Conservation (phyloP, 2,113 vertebrate genomes). For the Cathartes aura region DNA sequence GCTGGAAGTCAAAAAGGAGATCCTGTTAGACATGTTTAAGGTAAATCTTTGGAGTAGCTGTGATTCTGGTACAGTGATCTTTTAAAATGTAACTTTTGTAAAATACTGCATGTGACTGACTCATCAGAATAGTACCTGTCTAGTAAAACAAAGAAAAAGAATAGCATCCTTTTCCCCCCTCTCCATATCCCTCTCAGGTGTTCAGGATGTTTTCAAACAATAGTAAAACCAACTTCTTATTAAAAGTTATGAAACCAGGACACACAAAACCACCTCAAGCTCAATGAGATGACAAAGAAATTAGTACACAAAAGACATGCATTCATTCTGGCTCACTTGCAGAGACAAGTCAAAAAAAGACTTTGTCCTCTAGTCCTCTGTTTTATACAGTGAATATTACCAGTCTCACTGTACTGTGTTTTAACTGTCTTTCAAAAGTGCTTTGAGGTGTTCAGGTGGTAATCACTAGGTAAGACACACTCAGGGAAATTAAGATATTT, state of each 20-base stretch:
- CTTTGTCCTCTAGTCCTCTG: neutral
- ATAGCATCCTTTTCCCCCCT: neutral
- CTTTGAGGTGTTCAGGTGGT: neutral
- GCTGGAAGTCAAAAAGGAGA: constrained; percentile 79
- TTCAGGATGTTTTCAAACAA: neutral
- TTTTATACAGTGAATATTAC: neutral
- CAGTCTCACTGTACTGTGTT: neutral
- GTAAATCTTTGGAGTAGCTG: constrained; percentile 44
- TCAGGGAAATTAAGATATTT: neutral
- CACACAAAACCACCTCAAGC: neutral
- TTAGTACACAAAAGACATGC: neutral
- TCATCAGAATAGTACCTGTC: neutral
- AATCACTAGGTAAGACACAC: neutral
- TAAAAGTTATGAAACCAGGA: neutral
- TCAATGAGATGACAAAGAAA: neutral
- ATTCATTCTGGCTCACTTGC: neutral
- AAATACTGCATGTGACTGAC: neutral
- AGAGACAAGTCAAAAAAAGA: neutral
- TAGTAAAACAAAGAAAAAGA: neutral
- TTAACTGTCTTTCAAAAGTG: neutral
- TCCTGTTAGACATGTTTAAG: constrained; percentile 82
- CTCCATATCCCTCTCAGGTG: neutral
- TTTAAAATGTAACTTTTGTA: neutral
- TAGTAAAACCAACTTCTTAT: neutral
- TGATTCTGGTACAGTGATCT: neutral